Base-by-base conservation (phyloP, 2,113 vertebrate genomes). In the Trogon melanurus region DNA sequence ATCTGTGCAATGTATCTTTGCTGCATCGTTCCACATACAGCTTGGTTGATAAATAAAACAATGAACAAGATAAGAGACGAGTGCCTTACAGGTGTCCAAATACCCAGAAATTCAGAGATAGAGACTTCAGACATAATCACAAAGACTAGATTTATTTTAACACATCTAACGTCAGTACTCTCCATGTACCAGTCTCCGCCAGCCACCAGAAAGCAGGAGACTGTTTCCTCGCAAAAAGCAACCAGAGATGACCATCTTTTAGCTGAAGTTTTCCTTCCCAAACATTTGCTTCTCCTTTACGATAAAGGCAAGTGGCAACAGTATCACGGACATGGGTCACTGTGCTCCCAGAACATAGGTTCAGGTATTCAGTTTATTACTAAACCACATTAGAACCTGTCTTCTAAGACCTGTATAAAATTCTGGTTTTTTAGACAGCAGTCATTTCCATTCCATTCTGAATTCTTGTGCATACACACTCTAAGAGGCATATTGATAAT, bases 261-360 rank as follows among this genome's bases (percentile, higher is more conserved):
- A 67, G 38, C 26, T 17, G 3, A 62, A 70, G 25, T 23, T 50
- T 80, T 73, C n/a, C 11, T 80, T 88, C 48, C 32, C 11, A 29
- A 80, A 34, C 44, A 45, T 74, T 57, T 58, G 25, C 27, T 36
- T 13, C 22, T 7, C 27, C 30, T 44, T 8, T 21, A 20, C 32
- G 41, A 78, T 34, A 61, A 9, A 45, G 32, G 17, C 11, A 82
- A 67, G 44, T 21, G 44, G 54, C 34, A 87, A 25, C 15, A 23
- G n/a, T 13, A n/a, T 25, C 32, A 29, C 1, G 25, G 21, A 38
- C 44, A 30, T 0, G 0, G 12, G 62, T 15, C 15, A 47, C 10
- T 29, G 26, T 16, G 32, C 26, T 57, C 45, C 29, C 69, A 70
- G 32, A 69, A 36, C 5, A n/a, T 0, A 17, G 5, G 3, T 32